phyloP scores from a whole-genome alignment of 2,797 vertebrate genomes.

The Myripristis murdjan region DNA sequence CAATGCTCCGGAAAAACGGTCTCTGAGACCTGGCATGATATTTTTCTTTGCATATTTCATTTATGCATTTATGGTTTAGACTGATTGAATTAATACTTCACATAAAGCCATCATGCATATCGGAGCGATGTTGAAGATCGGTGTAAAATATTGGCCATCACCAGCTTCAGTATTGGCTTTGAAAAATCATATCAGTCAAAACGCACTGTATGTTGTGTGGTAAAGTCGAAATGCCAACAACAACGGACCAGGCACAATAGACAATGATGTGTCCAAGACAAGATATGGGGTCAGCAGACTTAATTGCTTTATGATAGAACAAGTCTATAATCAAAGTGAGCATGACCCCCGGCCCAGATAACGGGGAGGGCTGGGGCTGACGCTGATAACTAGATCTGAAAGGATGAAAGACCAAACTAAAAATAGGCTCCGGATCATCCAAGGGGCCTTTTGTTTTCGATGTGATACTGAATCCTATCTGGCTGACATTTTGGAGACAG shows the following conservation, averaged over 20 bases:
- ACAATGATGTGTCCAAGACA: constrained; percentile 41
- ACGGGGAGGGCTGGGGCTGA: constrained; percentile 11
- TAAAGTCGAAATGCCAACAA: constrained; percentile 41
- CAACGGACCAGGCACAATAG: constrained; percentile 17
- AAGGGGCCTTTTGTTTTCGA: constrained; percentile 67
- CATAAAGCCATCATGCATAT: no score
- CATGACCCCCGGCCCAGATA: constrained; percentile 43
- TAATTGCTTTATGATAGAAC: constrained; percentile 74
- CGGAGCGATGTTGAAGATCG: no score
- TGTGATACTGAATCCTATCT: constrained; percentile 72
- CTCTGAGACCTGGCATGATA: no score
- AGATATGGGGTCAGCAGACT: constrained; percentile 39
- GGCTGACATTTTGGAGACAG: constrained; percentile 76
- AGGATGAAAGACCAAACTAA: constrained; percentile 55
- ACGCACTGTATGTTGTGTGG: neutral
- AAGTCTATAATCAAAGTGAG: constrained; percentile 65
- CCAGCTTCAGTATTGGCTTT: neutral
- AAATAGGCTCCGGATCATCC: constrained; percentile 64
- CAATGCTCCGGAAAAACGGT: no score
- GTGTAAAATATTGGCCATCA: constrained; percentile 17
- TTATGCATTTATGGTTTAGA: no score
- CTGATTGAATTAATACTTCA: constrained; percentile 1
- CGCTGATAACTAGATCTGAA: constrained; percentile 66
- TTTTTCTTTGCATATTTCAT: constrained; percentile 18
- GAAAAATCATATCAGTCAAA: constrained; percentile 3